phyloP scores from a whole-genome alignment of 2,113 vertebrate genomes.

The Pygoscelis adeliae region DNA sequence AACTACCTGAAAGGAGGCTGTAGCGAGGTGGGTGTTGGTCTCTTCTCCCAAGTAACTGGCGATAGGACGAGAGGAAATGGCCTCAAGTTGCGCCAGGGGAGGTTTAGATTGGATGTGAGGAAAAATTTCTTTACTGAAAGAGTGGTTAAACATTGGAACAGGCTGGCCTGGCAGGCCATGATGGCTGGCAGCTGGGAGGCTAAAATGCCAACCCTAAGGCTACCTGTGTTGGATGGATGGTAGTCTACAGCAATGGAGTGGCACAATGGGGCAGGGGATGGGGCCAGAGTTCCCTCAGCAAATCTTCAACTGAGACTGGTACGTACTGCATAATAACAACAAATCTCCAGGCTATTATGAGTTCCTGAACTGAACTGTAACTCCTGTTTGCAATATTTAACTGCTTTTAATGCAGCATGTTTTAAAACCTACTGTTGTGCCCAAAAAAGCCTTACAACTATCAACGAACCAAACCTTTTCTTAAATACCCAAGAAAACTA shows the following conservation, averaged over 20 bases:
- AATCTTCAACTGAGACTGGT: neutral
- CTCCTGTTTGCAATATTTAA: neutral
- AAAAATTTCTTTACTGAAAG: no score
- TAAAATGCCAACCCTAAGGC: neutral
- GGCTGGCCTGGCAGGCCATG: rapidly evolving
- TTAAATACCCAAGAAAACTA: neutral
- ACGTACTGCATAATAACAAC: rapidly evolving
- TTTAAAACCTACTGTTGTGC: neutral
- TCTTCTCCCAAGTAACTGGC: no score
- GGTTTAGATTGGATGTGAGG: no score
- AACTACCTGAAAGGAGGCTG: no score
- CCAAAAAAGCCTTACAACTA: neutral
- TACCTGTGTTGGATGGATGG: neutral
- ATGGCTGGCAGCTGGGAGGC: neutral
- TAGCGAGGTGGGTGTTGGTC: no score
- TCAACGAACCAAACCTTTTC: neutral
- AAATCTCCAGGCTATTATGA: neutral
- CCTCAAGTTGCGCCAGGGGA: no score
- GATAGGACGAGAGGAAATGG: no score
- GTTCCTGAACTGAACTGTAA: neutral
- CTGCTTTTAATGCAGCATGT: neutral
- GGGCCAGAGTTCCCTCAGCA: neutral
- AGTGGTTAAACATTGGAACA: no score
- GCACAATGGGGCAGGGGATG: neutral
- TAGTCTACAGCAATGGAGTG: neutral